phyloP scores from a whole-genome alignment of 2,113 vertebrate species.

The Macrotus californicus region DNA sequence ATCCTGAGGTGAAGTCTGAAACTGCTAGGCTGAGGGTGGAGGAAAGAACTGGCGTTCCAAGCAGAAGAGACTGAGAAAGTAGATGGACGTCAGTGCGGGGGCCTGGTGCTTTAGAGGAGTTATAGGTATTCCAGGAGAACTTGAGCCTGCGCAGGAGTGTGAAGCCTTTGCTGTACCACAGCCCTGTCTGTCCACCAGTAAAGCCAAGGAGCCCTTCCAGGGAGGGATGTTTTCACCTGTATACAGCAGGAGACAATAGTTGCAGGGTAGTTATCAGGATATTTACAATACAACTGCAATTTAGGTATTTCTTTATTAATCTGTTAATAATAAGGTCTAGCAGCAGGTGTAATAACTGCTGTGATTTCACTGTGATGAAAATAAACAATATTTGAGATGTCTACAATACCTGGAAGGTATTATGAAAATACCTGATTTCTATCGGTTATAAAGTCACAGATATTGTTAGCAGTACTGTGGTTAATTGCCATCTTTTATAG shows the following conservation, averaged over 20 bases:
- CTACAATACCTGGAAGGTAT: not conserved
- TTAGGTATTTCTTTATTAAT: not conserved
- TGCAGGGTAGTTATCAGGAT: not conserved
- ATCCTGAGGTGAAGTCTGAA: not conserved
- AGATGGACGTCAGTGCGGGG: not conserved
- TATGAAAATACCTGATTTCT: constrained; percentile 8
- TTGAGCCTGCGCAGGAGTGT: not conserved
- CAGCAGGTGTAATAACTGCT: not conserved
- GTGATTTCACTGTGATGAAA: not conserved
- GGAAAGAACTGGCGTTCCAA: not conserved
- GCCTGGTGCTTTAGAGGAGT: not conserved
- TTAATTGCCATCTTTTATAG: constrained; percentile 12
- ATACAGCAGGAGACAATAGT: not conserved
- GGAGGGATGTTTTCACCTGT: not conserved
- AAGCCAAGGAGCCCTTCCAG: not conserved
- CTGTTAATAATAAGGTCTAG: not conserved
- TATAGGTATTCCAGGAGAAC: not conserved
- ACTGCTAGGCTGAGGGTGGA: not conserved
- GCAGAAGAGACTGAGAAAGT: not conserved
- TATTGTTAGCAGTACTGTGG: not conserved
- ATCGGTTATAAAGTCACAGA: not conserved
- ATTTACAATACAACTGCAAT: not conserved
- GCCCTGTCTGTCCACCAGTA: not conserved
- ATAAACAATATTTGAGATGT: not conserved
- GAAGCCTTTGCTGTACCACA: not conserved